Evolutionary conservation across 2,113 vertebrate species (phyloP), one percentile per base, ranked within the genome.

Genomic region (Lophius piscatorius): DNA sequence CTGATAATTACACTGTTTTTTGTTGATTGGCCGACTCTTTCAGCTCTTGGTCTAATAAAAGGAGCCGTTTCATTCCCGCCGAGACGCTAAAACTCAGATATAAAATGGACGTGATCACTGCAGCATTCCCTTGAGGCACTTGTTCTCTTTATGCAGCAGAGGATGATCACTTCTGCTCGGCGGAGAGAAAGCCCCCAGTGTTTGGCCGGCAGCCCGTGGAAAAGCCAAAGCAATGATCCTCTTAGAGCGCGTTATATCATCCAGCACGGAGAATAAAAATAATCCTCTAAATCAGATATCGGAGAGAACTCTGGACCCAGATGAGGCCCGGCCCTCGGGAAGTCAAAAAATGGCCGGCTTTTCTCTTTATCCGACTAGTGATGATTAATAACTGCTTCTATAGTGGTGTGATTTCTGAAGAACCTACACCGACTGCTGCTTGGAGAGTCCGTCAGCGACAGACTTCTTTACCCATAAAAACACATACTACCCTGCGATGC

Each of bases 181-280:
- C 24, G 66, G 51, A 76, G 23, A 42, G 45, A 78, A 67, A 70
- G 54, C 29, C 68, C 35, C 35, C n/a, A 18, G 50, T 67, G 54
- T 69, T 61, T 74, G 70, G 70, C 67, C 66, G 82, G 65, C 51
- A 76, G 76, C 67, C 63, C 50, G 28, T 45, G 59, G 51, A 78
- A 80, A 82, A 83, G 65, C 67, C 70, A 83, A 68, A 76, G 72
- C 73, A 81, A 61, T 87, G 74, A 90, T 90, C 83, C 81, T 90
- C 86, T 88, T 87, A 83, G 62, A 74, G 60, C 6, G 59, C 3
- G 80, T 88, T 89, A 86, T 73, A 80, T 85, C 88, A 88, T 86
- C 79, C 62, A 67, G 65, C n/a, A 33, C 66, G 41, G 54, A 5
- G 42, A 58, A 74, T 40, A 40, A 68, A n/a, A 79, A 81, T 86